Evolutionary conservation across 2,888 invertebrate species (phyloP).

Genomic region (Panopea generosa): DNA sequence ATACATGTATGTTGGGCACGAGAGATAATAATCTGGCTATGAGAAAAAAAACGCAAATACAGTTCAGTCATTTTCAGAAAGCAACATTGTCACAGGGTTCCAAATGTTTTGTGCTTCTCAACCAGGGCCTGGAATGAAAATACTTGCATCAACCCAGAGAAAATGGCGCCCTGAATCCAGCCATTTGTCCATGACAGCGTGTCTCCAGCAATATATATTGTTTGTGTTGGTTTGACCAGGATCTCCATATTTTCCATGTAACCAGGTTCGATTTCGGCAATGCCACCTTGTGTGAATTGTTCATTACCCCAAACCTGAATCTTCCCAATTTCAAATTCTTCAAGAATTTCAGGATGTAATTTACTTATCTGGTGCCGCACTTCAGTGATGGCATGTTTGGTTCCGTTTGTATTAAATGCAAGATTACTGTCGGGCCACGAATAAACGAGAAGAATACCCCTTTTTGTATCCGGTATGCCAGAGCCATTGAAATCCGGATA

Average conservation of each 20-base stretch:
- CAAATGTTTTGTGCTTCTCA: too few relatives aligned
- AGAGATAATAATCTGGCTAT: too few relatives aligned
- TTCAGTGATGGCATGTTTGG: conserved; percentile 34
- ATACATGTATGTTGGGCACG: too few relatives aligned
- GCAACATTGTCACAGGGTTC: too few relatives aligned
- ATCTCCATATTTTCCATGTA: conserved; percentile 40
- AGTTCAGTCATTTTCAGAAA: too few relatives aligned
- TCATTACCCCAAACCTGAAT: conserved; percentile 59
- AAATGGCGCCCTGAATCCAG: conserved; percentile 41
- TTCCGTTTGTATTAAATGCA: conserved; percentile 39
- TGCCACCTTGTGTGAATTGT: conserved; percentile 45
- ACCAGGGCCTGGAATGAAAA: conserved; percentile 12
- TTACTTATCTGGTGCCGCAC: conserved; percentile 45
- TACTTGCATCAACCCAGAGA: conserved; percentile 33
- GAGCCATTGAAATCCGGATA: conserved; percentile 22
- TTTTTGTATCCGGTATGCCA: conserved; percentile 18
- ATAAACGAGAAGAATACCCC: conserved; percentile 51
- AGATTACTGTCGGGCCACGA: conserved; percentile 45
- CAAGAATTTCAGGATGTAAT: conserved; percentile 48
- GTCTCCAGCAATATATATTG: conserved; percentile 59
- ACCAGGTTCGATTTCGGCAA: conserved; percentile 41
- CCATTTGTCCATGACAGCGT: conserved; percentile 56
- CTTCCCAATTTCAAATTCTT: conserved; percentile 56
- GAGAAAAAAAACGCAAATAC: too few relatives aligned
- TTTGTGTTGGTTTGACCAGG: conserved; percentile 26